Evolutionary conservation across 53 echinoderm and acorn worm genomes (phyloP), one percentile per base, ranked within the genome.

Genomic region (Holothuria leucospilota): DNA sequence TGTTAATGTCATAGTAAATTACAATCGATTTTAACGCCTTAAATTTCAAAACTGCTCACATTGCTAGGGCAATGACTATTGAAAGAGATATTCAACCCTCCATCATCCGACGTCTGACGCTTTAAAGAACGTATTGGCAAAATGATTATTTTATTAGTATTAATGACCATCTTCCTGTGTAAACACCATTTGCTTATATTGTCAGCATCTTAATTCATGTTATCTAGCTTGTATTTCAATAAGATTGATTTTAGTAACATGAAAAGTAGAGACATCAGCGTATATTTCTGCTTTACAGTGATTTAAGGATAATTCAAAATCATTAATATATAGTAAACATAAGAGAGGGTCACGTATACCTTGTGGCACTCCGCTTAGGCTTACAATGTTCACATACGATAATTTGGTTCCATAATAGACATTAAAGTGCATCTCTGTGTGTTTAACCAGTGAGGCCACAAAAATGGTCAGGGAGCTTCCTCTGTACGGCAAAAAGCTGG

Each of bases 131-230:
- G 29, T 12, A 70, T 70, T 30, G 38, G 20, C 34, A 70, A 39
- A 0, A 12, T 40, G 4, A 4, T 27, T 34, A 3, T 70, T 29
- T 70, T 70, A 30, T 70, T 30, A 11, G 21, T 29, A 70, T 70
- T 70, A 12, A 29, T 70, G 38, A 70, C 71, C 71, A 40, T 70
- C 15, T 70, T 70, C 2, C 38, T 70, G 39, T 70, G 15, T 34
- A 34, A n/a, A 34, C 34, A 34, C 34, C 1, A 34, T 34, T 34
- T 34, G 34, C 34, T 34, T 34, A 34, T 3, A 34, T 30, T 70
- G 29, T 70, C 34, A 70, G 71, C 7, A 70, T 70, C 71, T 70
- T 70, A 39, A 70, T 4, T 70, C 20, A 70, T 14, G 39, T 39
- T 70, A 70, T 70, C 2, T 34, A 34, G 34, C 12, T 70, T 70